Evolutionary conservation across 2,113 vertebrate species (phyloP).

Genomic region (Triplophysa dalaica): DNA sequence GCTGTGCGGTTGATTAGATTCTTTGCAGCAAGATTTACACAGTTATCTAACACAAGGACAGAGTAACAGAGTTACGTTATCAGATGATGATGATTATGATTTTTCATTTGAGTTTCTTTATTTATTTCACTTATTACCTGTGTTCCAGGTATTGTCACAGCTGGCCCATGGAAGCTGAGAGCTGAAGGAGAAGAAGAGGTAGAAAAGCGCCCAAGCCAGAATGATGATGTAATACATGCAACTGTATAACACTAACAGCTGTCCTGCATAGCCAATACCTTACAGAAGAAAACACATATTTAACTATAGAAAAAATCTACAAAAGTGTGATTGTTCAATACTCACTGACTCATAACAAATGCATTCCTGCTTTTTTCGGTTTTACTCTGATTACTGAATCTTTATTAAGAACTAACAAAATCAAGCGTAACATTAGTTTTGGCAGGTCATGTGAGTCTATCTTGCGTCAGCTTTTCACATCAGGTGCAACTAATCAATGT

Average conservation of each 20-base stretch:
- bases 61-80: background rate
- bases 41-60: constrained; percentile 55
- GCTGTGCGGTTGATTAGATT: constrained; percentile 53
- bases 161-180: constrained; percentile 81
- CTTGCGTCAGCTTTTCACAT: too few relatives aligned
- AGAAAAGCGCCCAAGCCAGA: constrained; percentile 87
- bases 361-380: too few relatives aligned
- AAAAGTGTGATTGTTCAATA: too few relatives aligned
- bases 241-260: constrained; percentile 79
- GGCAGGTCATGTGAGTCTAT: too few relatives aligned
- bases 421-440: too few relatives aligned
- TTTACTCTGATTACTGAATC: too few relatives aligned
- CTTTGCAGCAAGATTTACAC: constrained; percentile 55
- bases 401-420: too few relatives aligned
- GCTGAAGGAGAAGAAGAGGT: constrained; percentile 85
- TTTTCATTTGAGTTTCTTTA: background rate
- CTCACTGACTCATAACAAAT: too few relatives aligned
- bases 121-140: constrained; percentile 66
- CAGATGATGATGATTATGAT: background rate
- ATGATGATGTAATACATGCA: constrained; percentile 86
- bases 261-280: constrained; percentile 87
- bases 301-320: too few relatives aligned
- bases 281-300: constrained; percentile 2
- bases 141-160: constrained; percentile 87
- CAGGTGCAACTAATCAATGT: too few relatives aligned